Evolutionary conservation across 1,140 invertebrate species (phyloP).

Genomic region (Platyura marginata): DNA sequence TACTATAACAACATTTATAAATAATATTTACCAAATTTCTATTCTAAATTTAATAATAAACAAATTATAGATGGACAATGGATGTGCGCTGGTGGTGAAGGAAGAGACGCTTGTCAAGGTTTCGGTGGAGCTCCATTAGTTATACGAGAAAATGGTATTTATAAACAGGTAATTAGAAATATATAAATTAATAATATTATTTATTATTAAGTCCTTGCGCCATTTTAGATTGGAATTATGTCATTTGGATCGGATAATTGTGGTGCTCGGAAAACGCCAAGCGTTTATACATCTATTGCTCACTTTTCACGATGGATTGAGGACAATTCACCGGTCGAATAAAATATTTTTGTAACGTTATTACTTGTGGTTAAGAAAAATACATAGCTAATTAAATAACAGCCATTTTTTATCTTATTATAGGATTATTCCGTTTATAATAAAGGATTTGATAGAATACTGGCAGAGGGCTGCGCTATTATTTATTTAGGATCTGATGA

Average conservation of each 20-base stretch:
- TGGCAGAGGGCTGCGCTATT: no score
- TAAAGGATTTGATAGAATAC: no score
- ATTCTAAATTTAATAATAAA: conserved; percentile 11
- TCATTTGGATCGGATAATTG: conserved; percentile 54
- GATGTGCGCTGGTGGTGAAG: conserved; percentile 46
- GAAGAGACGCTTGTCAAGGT: conserved; percentile 44
- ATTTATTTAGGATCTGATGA: no score
- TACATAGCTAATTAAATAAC: no score
- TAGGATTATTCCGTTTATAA: no score
- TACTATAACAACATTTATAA: no score
- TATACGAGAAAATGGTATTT: conserved; percentile 31
- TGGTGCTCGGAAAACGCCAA: conserved; percentile 41
- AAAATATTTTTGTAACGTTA: no score
- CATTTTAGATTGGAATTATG: conserved; percentile 41
- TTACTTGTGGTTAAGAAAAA: no score
- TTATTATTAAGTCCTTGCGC: no score
- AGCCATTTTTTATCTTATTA: no score
- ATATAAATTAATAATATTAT: not conserved
- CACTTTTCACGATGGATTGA: conserved; percentile 47
- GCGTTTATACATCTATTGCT: conserved; percentile 47
- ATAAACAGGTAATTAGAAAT: conserved; percentile 32
- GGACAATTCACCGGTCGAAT: conserved; percentile 39
- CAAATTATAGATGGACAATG: conserved; percentile 28
- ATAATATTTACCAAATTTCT: conserved; percentile 30
- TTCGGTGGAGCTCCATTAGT: conserved; percentile 48